Conservation (phyloP, 2,113 vertebrate genomes). For the Vidua chalybeata region DNA sequence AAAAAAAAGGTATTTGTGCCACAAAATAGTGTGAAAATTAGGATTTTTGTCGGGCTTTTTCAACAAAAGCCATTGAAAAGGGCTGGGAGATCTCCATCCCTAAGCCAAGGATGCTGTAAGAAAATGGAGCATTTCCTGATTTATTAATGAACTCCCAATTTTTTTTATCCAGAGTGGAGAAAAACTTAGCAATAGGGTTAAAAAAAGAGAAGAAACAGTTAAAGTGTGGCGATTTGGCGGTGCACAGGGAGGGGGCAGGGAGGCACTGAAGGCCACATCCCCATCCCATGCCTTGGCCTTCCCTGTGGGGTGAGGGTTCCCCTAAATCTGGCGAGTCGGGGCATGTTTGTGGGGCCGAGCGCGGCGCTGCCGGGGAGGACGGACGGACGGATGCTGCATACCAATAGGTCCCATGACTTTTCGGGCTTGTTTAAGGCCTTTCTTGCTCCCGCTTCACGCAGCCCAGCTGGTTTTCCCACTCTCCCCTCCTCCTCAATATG, state of each 20-base stretch:
- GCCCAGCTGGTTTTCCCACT: constrained; percentile 14
- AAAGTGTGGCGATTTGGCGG: background rate
- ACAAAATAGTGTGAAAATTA: rapidly evolving
- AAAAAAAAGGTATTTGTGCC: background rate
- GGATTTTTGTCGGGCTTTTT: background rate
- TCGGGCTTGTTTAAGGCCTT: constrained; percentile 30
- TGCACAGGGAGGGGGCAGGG: background rate
- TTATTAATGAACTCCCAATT: background rate
- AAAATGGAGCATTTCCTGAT: rapidly evolving
- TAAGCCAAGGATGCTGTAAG: background rate
- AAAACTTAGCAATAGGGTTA: background rate
- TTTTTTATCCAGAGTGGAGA: rapidly evolving
- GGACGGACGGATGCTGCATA: constrained; percentile 12
- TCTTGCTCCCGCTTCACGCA: background rate
- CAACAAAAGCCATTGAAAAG: background rate
- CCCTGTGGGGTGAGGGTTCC: background rate
- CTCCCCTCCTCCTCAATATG: background rate
- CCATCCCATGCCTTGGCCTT: background rate
- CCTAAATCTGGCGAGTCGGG: background rate
- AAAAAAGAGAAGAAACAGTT: background rate
- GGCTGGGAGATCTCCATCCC: background rate
- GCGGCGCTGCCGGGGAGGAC: background rate
- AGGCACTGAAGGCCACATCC: background rate
- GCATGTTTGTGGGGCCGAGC: background rate
- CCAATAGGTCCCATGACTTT: constrained; percentile 61